Percentiles rank a stretch among this genome's conserved stretches.
Conservation (phyloP, 92 coral and sea anemone species). For the Epizoanthus ramosus region DNA sequence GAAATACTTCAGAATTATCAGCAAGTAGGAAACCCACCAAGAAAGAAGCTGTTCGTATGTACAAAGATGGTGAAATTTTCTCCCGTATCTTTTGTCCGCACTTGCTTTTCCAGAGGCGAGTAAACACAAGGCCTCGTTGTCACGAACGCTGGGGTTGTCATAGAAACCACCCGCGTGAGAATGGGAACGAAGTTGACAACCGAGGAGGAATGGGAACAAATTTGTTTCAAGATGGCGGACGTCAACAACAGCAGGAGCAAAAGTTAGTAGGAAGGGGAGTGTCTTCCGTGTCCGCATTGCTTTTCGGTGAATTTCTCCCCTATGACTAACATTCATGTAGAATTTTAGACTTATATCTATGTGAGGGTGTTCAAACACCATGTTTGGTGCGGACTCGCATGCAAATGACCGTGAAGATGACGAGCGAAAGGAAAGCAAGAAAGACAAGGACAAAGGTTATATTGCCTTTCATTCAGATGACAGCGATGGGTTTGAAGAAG, state of each 20-base stretch:
- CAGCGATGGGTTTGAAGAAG: conserved; percentile 80
- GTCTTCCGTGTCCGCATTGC: conserved; percentile 9
- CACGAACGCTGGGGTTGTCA: conserved; percentile 45
- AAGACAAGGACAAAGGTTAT: conserved; percentile 92
- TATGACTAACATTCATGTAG: conserved; percentile 1
- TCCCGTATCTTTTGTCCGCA: no score
- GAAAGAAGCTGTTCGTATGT: not conserved
- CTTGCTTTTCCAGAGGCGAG: no score
- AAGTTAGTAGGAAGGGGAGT: conserved; percentile 39
- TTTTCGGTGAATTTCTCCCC: not conserved
- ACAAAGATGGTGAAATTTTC: not conserved
- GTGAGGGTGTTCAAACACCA: conserved; percentile 13
- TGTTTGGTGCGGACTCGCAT: conserved; percentile 58
- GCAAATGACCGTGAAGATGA: conserved; percentile 87
- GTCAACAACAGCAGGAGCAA: conserved; percentile 4
- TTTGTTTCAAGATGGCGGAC: conserved; percentile 75
- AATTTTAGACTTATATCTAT: not conserved
- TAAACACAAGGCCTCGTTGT: conserved; percentile 24
- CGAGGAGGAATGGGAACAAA: conserved; percentile 41
- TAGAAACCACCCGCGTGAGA: conserved; percentile 42
- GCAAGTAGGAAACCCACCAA: not conserved
- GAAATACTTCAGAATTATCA: not conserved
- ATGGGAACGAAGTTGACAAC: conserved; percentile 4
- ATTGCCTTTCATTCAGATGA: conserved; percentile 94
- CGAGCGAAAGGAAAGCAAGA: conserved; percentile 85